These are phyloP conservation scores for Meda fulgida DNA, from an alignment of 2,797 vertebrate species.

Conservation along the genomic window DNA sequence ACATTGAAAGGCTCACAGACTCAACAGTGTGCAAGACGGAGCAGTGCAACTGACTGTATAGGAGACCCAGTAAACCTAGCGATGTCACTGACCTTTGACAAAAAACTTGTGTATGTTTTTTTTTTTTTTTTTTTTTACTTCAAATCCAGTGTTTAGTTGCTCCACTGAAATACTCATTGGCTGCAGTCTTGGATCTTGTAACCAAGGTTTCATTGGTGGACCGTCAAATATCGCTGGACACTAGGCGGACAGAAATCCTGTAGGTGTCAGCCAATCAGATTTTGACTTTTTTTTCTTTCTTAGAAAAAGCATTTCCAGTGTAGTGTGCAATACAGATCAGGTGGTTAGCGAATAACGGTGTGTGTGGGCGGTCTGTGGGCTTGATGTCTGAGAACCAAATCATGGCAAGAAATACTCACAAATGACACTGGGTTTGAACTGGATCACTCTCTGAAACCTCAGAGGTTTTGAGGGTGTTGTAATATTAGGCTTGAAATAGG, in stretches of 20 bases:
- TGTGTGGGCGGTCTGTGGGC: not conserved
- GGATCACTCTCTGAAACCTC: not conserved
- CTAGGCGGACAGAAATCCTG: not conserved
- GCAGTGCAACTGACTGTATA: no score
- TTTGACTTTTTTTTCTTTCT: not conserved
- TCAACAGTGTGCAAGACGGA: no score
- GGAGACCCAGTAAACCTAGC: no score
- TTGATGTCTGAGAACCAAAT: not conserved
- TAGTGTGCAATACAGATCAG: not conserved
- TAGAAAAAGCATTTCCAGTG: not conserved
- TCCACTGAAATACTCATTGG: not conserved
- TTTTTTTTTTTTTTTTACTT: no score
- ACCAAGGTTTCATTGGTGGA: not conserved
- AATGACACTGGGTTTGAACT: not conserved
- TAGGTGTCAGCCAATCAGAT: not conserved
- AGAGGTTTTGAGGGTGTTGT: not conserved
- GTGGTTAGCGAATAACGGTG: not conserved
- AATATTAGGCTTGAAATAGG: not conserved
- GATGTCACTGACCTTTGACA: no score
- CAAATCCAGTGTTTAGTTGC: not conserved
- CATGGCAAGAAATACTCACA: not conserved
- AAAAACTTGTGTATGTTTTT: no score
- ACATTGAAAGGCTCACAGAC: no score
- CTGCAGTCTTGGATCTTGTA: not conserved
- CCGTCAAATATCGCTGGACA: not conserved